phyloP scores from a whole-genome alignment of 2,888 invertebrate genomes.

The Aromia moschata region DNA sequence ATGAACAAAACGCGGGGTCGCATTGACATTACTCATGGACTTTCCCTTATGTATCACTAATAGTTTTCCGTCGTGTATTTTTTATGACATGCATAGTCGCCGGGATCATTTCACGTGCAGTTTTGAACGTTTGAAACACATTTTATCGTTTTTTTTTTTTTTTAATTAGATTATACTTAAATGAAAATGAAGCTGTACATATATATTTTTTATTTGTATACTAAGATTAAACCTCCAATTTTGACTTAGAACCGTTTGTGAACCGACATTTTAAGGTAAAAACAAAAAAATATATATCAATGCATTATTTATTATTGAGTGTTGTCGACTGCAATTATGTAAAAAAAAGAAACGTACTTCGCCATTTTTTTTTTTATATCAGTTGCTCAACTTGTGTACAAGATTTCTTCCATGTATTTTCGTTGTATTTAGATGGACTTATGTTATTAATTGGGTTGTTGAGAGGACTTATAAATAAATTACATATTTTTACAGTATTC shows the following conservation, averaged over 20 bases:
- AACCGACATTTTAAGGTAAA: neutral
- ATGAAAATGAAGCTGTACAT: conserved; percentile 28
- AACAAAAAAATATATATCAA: too few relatives aligned
- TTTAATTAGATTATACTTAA: conserved; percentile 25
- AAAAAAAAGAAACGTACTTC: conserved; percentile 5
- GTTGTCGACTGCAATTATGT: conserved; percentile 12
- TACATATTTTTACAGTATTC: conserved; percentile 42
- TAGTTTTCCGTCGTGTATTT: conserved; percentile 12
- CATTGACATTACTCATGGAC: conserved; percentile 22
- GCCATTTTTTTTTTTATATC: conserved; percentile 21
- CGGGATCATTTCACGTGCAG: conserved; percentile 18
- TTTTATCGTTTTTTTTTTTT: too few relatives aligned
- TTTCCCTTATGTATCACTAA: conserved; percentile 22
- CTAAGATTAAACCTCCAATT: conserved; percentile 10
- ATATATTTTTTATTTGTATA: conserved; percentile 13
- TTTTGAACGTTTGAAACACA: conserved; percentile 11
- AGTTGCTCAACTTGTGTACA: conserved; percentile 34
- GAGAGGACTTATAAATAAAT: conserved; percentile 43
- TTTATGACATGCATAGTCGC: conserved; percentile 9
- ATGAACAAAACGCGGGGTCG: conserved; percentile 31
- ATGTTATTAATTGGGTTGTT: conserved; percentile 44
- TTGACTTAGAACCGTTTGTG: conserved; percentile 2
- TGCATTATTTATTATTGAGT: conserved; percentile 21
- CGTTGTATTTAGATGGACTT: conserved; percentile 32
- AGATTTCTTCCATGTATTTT: conserved; percentile 37